These are phyloP conservation scores for Uromys caudimaculatus DNA, from an alignment of 2,797 vertebrate species.

Conservation along the genomic window DNA sequence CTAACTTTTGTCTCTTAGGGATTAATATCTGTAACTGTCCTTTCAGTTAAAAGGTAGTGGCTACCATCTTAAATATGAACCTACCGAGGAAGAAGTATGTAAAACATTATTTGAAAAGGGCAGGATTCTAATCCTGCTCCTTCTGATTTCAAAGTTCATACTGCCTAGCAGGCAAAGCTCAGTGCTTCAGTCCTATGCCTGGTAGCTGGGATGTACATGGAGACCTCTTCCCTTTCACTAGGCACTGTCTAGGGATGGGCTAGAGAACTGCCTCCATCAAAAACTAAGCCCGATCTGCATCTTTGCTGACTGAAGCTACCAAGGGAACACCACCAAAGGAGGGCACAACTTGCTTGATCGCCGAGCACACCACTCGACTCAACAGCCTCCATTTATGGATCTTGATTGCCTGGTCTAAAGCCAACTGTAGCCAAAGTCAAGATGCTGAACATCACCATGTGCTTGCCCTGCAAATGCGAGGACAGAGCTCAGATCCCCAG, in stretches of 20 bases:
- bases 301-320: conserved; percentile 13
- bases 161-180: background rate
- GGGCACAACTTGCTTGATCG: background rate
- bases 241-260: background rate
- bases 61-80: background rate
- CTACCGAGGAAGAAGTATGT: background rate
- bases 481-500: background rate
- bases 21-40: background rate
- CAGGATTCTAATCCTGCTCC: background rate
- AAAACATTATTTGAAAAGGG: background rate
- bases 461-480: background rate
- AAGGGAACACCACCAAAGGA: background rate
- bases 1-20: background rate
- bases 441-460: background rate
- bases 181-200: background rate
- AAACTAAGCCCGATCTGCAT: background rate
- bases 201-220: background rate
- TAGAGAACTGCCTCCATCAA: background rate
- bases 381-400: background rate
- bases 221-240: background rate
- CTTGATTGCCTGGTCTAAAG: background rate
- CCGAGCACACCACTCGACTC: rapidly evolving
- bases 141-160: background rate
- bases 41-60: background rate
- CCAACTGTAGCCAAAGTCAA: background rate